Base-by-base conservation (phyloP, 2,888 invertebrate species). In the Pandemis corylana region DNA sequence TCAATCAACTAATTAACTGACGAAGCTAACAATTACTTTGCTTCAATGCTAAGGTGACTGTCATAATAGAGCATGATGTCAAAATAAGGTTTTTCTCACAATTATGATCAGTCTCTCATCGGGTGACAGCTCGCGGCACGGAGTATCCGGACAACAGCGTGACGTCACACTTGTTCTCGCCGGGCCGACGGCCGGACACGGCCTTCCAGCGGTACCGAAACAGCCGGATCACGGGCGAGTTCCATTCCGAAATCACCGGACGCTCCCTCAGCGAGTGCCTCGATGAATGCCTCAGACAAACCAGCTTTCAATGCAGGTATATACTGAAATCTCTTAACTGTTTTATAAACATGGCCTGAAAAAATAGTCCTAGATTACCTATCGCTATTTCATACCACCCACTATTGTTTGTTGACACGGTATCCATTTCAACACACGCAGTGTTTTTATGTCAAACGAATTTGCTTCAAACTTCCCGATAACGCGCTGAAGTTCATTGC, bases 121-220 rank as follows among this genome's bases (percentile, higher is more conserved):
- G 94, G 94, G 93, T 93, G 93, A 92, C 93, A 98, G 98, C 97
- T 92, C 97, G 97, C 83, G 97, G 97, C 81, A 97, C 97, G 85
- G 98, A 98, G 95, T 98, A 97, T 88, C 97, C 97, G 77, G 98
- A 98, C 93, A 97, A 97, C 95, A 97, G 97, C 69, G 96, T 97
- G 83, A 97, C 97, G 79, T 97, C 97, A 78, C 97, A 97, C 89
- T 95, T 98, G 79, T 98, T 97, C 90, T 96, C 97, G 51, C 96
- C 96, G 81, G 97, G 97, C 13, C 95, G 97, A 44, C 94, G 97
- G 78, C 97, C 98, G 59, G 98, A 98, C 89, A 98, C 98, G 10
- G 98, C 98, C 72, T 98, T 98, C 95, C 97, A 97, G 88, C 94
- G 98, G 77, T 98, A 97, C 92, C 95, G 98, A 80, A 98, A 98